Evolutionary conservation across 2,113 vertebrate species (phyloP).

Genomic region (Calidris pygmaea): DNA sequence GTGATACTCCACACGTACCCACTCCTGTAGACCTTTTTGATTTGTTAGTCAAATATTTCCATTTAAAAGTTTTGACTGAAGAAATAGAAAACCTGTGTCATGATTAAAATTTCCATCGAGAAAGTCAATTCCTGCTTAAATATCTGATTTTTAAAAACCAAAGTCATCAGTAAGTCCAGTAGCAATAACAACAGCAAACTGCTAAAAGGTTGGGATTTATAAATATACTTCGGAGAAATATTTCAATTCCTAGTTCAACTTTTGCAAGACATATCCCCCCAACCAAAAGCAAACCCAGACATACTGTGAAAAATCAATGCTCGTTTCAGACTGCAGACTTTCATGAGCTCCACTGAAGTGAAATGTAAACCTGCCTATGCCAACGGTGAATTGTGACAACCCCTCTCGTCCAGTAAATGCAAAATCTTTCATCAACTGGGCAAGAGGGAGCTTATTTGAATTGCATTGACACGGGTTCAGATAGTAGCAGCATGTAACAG

Average conservation of each 20-base stretch:
- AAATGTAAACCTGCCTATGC: background rate
- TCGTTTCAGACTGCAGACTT: background rate
- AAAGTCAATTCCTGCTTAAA: background rate
- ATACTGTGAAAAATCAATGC: background rate
- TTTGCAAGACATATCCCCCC: background rate
- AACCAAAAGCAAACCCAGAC: background rate
- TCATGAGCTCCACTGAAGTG: background rate
- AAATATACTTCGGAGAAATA: background rate
- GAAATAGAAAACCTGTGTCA: background rate
- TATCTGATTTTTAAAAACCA: background rate
- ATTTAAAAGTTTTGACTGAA: background rate
- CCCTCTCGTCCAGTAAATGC: background rate
- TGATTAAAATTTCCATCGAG: background rate
- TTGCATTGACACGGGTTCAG: background rate
- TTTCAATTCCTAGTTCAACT: background rate
- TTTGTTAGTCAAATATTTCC: background rate
- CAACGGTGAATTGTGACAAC: background rate
- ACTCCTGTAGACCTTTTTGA: background rate
- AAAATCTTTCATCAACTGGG: background rate
- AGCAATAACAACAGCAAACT: background rate
- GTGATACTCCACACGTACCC: accelerated
- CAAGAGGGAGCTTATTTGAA: background rate
- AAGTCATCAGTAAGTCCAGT: background rate
- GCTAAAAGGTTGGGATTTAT: background rate
- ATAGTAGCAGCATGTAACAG: background rate